phyloP scores from a whole-genome alignment of 2,888 invertebrate species.

The Sthenelais limicola region DNA sequence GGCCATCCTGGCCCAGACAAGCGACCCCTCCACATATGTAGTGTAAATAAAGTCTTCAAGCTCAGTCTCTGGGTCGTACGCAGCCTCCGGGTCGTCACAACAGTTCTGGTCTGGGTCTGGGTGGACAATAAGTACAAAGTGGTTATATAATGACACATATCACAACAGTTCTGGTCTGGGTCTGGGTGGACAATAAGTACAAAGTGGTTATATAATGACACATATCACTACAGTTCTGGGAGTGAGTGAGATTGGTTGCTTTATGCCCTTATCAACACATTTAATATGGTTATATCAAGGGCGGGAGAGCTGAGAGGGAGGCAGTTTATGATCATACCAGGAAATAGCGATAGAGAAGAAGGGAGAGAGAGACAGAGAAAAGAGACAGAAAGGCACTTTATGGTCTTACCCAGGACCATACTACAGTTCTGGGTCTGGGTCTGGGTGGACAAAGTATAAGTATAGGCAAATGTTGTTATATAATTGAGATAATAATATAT shows the following conservation, averaged over 20 bases:
- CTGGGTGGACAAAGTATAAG: constrained; percentile 51
- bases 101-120: constrained; percentile 69
- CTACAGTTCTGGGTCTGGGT: no score
- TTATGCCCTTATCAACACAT: no score
- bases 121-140: constrained; percentile 2
- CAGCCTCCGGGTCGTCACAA: constrained; percentile 70
- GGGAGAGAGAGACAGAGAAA: no score
- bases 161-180: constrained; percentile 74
- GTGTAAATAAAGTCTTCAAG: constrained; percentile 60
- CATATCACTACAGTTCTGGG: constrained; percentile 75
- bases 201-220: not conserved
- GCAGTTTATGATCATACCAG: no score
- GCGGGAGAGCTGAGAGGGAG: no score
- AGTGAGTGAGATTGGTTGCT: no score
- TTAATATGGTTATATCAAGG: no score
- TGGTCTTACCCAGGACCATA: no score
- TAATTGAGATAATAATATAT: no score
- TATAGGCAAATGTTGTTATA: no score
- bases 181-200: constrained; percentile 50
- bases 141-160: constrained; percentile 47
- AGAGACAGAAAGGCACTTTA: no score
- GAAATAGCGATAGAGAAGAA: no score
- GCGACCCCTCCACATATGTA: constrained; percentile 78
- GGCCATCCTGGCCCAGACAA: constrained; percentile 78
- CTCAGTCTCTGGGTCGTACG: constrained; percentile 60